A percentile compares a stretch with the other conserved stretches of the same genome.
Conservation (phyloP, 2,113 vertebrate species). For the Cebus imitator region DNA sequence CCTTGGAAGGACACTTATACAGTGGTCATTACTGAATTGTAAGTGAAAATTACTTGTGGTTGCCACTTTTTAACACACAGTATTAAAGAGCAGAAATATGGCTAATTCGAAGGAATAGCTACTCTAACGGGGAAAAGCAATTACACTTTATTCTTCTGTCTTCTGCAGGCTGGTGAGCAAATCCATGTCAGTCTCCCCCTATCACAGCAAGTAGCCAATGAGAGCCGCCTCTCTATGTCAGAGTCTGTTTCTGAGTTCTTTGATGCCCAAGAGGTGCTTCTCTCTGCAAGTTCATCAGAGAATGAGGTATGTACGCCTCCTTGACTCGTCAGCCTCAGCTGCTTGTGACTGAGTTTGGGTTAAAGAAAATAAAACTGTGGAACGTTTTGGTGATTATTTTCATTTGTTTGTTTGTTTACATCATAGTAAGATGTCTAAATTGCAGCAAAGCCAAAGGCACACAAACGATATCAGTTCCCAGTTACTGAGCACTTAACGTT, state of each 20-base stretch:
- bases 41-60: background rate
- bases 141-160: slow-evolving; percentile 18
- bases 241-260: slow-evolving; percentile 99
- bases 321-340: background rate
- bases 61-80: background rate
- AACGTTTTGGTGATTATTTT: background rate
- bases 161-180: slow-evolving; percentile 90
- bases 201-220: slow-evolving; percentile 96
- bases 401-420: background rate
- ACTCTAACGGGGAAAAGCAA: background rate
- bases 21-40: background rate
- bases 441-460: background rate
- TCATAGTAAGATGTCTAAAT: background rate
- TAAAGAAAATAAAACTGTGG: background rate
- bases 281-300: slow-evolving; percentile 98
- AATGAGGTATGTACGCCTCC: slow-evolving; percentile 93
- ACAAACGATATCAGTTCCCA: background rate
- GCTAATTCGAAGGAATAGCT: background rate
- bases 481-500: background rate
- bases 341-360: background rate
- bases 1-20: background rate
- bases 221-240: slow-evolving; percentile 99
- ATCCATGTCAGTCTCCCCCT: slow-evolving; percentile 94
- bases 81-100: slow-evolving; percentile 3
- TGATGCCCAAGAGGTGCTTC: slow-evolving; percentile 98